Conservation (phyloP, 2,797 vertebrate species). For the Moxostoma hubbsi region DNA sequence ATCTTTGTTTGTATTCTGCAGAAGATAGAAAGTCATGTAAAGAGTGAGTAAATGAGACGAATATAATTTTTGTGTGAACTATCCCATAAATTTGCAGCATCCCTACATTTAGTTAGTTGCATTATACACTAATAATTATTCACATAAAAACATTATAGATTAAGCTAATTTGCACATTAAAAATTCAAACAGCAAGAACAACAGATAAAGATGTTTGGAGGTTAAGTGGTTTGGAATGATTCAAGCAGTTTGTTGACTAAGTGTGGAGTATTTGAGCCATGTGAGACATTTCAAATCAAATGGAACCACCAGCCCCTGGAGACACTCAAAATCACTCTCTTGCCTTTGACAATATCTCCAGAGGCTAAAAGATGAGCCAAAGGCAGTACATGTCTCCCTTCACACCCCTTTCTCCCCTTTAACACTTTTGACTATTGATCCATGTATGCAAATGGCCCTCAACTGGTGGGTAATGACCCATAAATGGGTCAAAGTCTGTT, state of each 20-base stretch:
- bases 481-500: too few species aligned
- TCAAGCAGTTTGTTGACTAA: not conserved
- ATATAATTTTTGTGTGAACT: too few species aligned
- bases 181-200: too few species aligned
- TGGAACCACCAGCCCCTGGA: not conserved
- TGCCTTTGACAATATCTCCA: not conserved
- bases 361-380: not conserved
- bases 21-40: too few species aligned
- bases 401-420: constrained; percentile 8
- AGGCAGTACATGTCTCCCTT: not conserved
- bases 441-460: not conserved
- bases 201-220: not conserved
- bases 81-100: too few species aligned
- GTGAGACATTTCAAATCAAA: constrained; percentile 17
- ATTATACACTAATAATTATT: too few species aligned
- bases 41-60: too few species aligned
- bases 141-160: too few species aligned
- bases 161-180: not conserved
- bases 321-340: not conserved
- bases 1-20: too few species aligned
- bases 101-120: too few species aligned
- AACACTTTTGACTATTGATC: constrained; percentile 14
- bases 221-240: not conserved
- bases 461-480: not conserved
- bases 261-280: not conserved